Percentiles rank a stretch among this genome's conserved stretches.
Evolutionary conservation across 2,888 invertebrate species (phyloP).

Genomic region (Nymphalis urticae): DNA sequence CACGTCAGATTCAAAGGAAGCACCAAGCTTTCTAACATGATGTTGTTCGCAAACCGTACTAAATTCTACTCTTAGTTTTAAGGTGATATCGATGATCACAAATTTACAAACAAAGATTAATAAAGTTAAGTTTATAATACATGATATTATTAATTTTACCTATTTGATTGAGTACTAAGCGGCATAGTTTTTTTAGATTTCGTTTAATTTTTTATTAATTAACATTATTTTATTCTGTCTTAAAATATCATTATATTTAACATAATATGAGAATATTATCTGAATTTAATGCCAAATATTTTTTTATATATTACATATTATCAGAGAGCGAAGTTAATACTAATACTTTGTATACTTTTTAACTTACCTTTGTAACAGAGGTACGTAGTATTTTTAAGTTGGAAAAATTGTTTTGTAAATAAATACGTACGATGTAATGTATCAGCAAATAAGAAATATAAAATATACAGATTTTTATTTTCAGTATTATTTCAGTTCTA

Average conservation of each 20-base stretch:
- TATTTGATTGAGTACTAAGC: constrained; percentile 9
- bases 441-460: constrained; percentile 64
- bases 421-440: constrained; percentile 58
- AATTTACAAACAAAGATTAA: constrained; percentile 11
- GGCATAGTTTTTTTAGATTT: constrained; percentile 9
- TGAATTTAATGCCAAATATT: constrained; percentile 7
- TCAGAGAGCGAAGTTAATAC: neutral
- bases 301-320: neutral
- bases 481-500: constrained; percentile 15
- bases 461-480: constrained; percentile 67
- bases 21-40: constrained; percentile 7
- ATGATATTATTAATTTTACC: constrained; percentile 16
- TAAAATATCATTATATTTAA: neutral
- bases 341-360: constrained; percentile 14
- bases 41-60: constrained; percentile 14
- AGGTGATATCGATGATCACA: constrained; percentile 16
- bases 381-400: constrained; percentile 24
- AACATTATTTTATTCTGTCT: neutral
- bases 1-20: constrained; percentile 5
- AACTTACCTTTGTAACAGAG: constrained; percentile 9
- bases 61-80: constrained; percentile 14
- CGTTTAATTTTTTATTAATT: constrained; percentile 7
- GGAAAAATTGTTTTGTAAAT: constrained; percentile 64
- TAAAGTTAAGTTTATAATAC: constrained; percentile 18
- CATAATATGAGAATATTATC: neutral